phyloP scores from a whole-genome alignment of 2,113 vertebrate genomes.

The Hylia prasina region DNA sequence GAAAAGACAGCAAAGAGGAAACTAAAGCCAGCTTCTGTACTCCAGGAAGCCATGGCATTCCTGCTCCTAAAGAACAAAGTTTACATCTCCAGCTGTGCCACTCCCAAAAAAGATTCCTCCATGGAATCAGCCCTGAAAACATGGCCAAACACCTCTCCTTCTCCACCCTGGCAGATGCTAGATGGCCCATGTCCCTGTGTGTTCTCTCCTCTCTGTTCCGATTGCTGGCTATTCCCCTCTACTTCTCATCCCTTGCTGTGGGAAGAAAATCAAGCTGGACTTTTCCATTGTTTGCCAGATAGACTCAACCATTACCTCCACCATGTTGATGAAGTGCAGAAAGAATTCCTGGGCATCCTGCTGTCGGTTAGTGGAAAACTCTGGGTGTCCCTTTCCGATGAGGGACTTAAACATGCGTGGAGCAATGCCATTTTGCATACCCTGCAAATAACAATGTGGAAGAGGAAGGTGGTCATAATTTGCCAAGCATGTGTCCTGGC shows the following conservation, averaged over 20 bases:
- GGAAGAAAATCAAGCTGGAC: background rate
- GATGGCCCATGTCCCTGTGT: background rate
- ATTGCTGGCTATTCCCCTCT: background rate
- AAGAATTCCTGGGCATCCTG: constrained; percentile 99
- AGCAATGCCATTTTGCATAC: constrained; percentile 91
- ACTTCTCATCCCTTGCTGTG: background rate
- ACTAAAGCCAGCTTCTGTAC: background rate
- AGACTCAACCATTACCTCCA: constrained; percentile 83
- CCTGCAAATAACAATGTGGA: constrained; percentile 67
- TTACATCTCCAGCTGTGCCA: background rate
- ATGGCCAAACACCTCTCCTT: background rate
- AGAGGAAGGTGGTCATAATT: background rate
- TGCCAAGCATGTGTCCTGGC: background rate
- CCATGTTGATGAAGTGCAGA: constrained; percentile 99
- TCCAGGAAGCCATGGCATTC: background rate
- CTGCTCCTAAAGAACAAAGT: background rate
- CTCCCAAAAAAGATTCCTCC: background rate
- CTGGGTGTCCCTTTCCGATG: constrained; percentile 91
- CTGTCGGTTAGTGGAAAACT: constrained; percentile 97
- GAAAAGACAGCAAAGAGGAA: background rate
- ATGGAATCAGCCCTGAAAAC: background rate
- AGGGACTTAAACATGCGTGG: constrained; percentile 97
- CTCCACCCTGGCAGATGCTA: background rate
- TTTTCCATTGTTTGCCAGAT: background rate
- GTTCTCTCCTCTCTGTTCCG: background rate